Conservation (phyloP, 2,888 invertebrate genomes). For the Dicyrtomina minuta region DNA sequence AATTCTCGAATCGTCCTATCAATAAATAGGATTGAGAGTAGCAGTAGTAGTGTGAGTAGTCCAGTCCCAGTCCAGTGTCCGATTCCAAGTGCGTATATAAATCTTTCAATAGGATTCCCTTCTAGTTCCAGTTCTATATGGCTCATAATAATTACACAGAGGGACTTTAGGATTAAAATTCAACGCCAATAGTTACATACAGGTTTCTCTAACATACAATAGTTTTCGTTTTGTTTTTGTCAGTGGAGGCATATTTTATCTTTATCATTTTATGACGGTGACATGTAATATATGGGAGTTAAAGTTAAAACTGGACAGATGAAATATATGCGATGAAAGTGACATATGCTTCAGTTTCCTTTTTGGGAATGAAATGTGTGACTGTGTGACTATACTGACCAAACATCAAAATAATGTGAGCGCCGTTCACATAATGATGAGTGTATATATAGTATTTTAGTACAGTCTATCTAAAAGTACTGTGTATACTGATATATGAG, state of each 20-base stretch:
- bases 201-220: too few species aligned
- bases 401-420: constrained; percentile 2
- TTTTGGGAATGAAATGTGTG: constrained; percentile 4
- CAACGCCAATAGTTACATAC: too few species aligned
- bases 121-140: too few species aligned
- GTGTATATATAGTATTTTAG: neutral
- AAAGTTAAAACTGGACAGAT: constrained; percentile 44
- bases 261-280: constrained; percentile 20
- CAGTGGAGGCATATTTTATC: neutral
- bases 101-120: neutral
- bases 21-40: neutral
- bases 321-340: constrained; percentile 44
- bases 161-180: too few species aligned
- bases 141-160: too few species aligned
- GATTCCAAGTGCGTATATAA: too few species aligned
- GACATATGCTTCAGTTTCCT: constrained; percentile 39
- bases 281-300: constrained; percentile 30
- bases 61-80: neutral
- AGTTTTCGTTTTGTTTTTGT: too few species aligned
- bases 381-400: constrained; percentile 10
- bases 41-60: neutral
- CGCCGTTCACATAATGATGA: neutral
- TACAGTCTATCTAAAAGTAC: neutral
- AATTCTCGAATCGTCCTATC: constrained; percentile 4
- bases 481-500: neutral